Percentiles rank a stretch among this genome's conserved stretches.
These are phyloP conservation scores for Palaemon carinicauda DNA, from an alignment of 1,140 invertebrate species.

Conservation along the genomic window DNA sequence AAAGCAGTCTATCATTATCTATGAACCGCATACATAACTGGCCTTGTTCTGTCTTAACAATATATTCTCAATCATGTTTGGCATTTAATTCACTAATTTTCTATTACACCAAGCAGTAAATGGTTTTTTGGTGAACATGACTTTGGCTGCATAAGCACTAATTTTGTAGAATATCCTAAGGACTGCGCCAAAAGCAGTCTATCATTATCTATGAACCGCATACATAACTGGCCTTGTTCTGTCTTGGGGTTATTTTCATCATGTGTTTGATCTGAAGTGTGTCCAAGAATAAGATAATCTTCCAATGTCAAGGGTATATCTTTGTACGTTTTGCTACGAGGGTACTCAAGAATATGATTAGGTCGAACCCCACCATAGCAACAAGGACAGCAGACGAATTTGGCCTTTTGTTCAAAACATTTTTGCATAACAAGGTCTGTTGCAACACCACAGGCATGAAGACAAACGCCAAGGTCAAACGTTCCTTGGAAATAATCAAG, in stretches of 20 bases:
- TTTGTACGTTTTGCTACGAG: constrained; percentile 68
- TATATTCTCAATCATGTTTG: too few relatives aligned
- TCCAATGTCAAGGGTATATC: constrained; percentile 71
- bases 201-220: constrained; percentile 89
- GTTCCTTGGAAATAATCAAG: constrained; percentile 68
- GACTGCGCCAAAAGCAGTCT: constrained; percentile 77
- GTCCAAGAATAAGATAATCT: constrained; percentile 82
- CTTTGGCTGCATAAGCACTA: constrained; percentile 79
- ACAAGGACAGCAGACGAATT: constrained; percentile 92
- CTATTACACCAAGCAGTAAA: constrained; percentile 78
- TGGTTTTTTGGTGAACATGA: constrained; percentile 94
- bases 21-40: constrained; percentile 85
- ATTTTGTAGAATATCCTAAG: constrained; percentile 76
- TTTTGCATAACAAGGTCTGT: constrained; percentile 91
- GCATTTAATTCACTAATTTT: too few relatives aligned
- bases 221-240: constrained; percentile 79
- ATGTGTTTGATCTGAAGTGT: constrained; percentile 90
- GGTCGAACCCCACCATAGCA: constrained; percentile 89
- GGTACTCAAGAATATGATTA: constrained; percentile 77
- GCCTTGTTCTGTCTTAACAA: constrained; percentile 78
- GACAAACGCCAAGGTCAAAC: constrained; percentile 82
- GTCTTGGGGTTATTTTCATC: constrained; percentile 75
- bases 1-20: constrained; percentile 82
- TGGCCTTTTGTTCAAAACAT: constrained; percentile 78
- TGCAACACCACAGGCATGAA: constrained; percentile 94